Evolutionary conservation across 2,888 invertebrate genomes (phyloP).

Genomic region (Nomada flava): DNA sequence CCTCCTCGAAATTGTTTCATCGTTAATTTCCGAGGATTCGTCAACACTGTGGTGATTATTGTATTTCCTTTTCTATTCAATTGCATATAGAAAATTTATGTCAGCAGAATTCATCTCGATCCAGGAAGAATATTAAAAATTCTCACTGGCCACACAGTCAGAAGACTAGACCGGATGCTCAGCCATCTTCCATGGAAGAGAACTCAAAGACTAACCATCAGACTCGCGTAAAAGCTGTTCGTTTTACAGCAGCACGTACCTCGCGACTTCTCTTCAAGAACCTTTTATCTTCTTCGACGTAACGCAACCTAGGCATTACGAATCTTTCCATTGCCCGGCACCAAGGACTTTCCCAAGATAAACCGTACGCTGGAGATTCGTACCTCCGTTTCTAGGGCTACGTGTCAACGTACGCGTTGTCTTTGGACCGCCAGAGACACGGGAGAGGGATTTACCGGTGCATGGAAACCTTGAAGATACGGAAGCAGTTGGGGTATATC

Average conservation of each 20-base stretch:
- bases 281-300: conserved; percentile 62
- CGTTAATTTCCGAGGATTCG: background rate
- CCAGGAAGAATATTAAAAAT: too few species aligned
- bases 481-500: too few species aligned
- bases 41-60: too few species aligned
- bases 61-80: too few species aligned
- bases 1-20: background rate
- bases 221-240: conserved; percentile 19
- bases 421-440: conserved; percentile 33
- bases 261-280: conserved; percentile 47
- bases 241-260: conserved; percentile 38
- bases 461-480: conserved; percentile 13
- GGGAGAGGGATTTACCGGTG: conserved; percentile 47
- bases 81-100: too few species aligned
- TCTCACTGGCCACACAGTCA: too few species aligned
- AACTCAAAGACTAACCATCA: conserved; percentile 21
- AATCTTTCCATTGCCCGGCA: conserved; percentile 42
- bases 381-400: conserved; percentile 52
- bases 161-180: too few species aligned
- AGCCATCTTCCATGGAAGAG: too few species aligned
- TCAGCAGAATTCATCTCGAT: too few species aligned
- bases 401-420: conserved; percentile 62
- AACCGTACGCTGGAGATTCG: conserved; percentile 65
- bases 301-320: conserved; percentile 50
- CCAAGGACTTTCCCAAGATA: conserved; percentile 65